Percentiles rank a stretch among this genome's conserved stretches.
Evolutionary conservation across 2,113 vertebrate species (phyloP).

Genomic region (Progne subis): DNA sequence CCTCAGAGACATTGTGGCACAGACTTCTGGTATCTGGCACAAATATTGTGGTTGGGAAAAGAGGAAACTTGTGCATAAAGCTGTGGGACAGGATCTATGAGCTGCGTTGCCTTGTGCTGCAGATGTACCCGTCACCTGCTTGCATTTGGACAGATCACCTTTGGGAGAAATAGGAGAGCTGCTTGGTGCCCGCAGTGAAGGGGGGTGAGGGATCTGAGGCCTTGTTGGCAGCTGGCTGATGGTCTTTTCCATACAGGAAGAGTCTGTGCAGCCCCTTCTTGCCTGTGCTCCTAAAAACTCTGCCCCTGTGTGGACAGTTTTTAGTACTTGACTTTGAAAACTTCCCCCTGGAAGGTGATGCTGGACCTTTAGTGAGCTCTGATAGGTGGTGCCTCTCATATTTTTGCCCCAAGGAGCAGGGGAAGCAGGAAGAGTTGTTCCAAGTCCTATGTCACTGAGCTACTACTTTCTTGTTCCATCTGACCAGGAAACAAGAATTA

Average conservation of each 20-base stretch:
- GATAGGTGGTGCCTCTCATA: not conserved
- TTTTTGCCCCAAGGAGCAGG: not conserved
- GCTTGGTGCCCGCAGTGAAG: not conserved
- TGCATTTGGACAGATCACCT: fast-evolving
- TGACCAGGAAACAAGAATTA: not conserved
- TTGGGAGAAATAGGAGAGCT: not conserved
- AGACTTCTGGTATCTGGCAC: not conserved
- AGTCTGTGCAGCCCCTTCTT: not conserved
- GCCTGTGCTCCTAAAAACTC: not conserved
- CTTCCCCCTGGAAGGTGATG: not conserved
- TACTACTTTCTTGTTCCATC: not conserved
- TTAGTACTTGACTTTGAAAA: not conserved
- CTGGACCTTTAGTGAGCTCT: not conserved
- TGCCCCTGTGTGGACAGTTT: not conserved
- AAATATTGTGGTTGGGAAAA: not conserved
- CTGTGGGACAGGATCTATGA: fast-evolving
- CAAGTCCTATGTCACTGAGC: fast-evolving
- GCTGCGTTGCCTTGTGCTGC: not conserved
- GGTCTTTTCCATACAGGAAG: not conserved
- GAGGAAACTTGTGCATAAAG: not conserved
- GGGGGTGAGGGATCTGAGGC: not conserved
- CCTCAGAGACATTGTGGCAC: not conserved
- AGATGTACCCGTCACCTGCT: not conserved
- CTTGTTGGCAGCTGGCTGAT: not conserved
- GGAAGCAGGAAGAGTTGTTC: not conserved